Conservation (phyloP, 2,113 vertebrate genomes). For the Gadus chalcogrammus region DNA sequence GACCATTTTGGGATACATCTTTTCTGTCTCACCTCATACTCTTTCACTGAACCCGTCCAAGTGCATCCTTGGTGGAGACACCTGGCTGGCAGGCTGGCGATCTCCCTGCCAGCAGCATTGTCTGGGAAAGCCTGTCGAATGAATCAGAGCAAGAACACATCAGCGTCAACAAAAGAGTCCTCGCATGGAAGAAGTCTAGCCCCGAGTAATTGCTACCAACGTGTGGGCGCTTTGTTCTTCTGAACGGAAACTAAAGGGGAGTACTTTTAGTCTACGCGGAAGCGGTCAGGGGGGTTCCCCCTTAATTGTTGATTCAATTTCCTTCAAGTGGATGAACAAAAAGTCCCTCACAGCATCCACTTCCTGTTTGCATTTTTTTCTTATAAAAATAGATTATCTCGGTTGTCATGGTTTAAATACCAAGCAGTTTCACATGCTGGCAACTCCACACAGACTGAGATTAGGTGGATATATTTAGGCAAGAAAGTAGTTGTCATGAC, state of each 20-base stretch:
- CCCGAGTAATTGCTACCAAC: no score
- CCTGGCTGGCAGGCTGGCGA: constrained; percentile 84
- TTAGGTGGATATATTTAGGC: neutral
- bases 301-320: neutral
- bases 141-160: constrained; percentile 3
- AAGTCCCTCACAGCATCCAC: no score
- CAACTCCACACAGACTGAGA: neutral
- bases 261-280: no score
- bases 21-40: constrained; percentile 81
- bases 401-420: neutral
- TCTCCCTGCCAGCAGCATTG: constrained; percentile 89
- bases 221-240: neutral
- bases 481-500: neutral
- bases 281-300: constrained; percentile 14
- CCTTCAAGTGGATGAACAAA: neutral
- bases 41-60: constrained; percentile 89
- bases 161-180: neutral
- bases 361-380: no score
- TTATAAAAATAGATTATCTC: no score
- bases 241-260: neutral
- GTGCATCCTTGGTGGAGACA: constrained; percentile 80
- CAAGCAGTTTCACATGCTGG: neutral
- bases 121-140: constrained; percentile 83
- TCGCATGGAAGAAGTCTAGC: no score
- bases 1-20: neutral